Conservation (phyloP, 92 coral and sea anemone genomes). For the Porites evermanni region DNA sequence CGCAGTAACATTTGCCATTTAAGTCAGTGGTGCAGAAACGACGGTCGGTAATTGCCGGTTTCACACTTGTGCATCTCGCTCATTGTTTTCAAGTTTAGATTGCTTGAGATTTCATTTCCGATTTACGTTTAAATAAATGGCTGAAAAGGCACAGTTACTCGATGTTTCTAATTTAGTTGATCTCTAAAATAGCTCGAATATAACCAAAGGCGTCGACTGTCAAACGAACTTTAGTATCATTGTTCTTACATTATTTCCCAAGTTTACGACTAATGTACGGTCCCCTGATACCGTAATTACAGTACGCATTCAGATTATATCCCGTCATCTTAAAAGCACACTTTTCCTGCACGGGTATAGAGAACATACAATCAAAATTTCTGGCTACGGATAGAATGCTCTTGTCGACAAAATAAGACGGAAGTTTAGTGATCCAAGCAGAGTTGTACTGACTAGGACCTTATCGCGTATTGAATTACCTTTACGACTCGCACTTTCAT, state of each 20-base stretch:
- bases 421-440: not conserved
- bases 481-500: conserved; percentile 54
- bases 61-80: not conserved
- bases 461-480: conserved; percentile 22
- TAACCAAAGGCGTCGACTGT: not conserved
- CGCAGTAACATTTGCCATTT: not conserved
- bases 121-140: not conserved
- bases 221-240: not conserved
- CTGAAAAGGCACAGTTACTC: not conserved
- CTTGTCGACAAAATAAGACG: not conserved
- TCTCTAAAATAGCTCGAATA: not conserved
- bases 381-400: not conserved
- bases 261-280: not conserved
- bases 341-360: not conserved
- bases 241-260: not conserved
- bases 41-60: not conserved
- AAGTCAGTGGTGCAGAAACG: not conserved
- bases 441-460: not conserved
- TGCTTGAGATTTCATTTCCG: not conserved
- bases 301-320: not conserved
- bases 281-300: not conserved
- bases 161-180: not conserved
- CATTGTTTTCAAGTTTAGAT: not conserved
- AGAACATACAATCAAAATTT: not conserved
- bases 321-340: not conserved